Evolutionary conservation across 2,113 vertebrate species (phyloP), one percentile per base, ranked within the genome.

Genomic region (Poecilia latipinna): DNA sequence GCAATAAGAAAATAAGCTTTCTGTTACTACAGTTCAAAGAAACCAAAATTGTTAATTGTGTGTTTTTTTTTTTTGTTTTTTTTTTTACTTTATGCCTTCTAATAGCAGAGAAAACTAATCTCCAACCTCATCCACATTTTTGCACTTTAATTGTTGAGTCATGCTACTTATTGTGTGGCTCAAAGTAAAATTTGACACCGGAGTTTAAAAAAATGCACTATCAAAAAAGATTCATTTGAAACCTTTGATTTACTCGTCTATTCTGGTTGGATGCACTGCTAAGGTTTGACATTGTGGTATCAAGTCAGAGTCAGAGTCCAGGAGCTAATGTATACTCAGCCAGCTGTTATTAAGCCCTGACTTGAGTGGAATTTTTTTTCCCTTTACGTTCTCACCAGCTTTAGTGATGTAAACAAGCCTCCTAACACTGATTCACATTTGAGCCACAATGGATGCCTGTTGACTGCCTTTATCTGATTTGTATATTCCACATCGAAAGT

Each of bases 391-490:
- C 33, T 74, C 28, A 24, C 61, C 63, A 61, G 32, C 68, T 60
- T 37, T 48, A 26, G 35, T 48, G n/a, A 72, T 76, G 75, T 39
- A 82, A 75, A 75, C 74, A 29, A 74, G 44, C 13, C 48, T 79
- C 61, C 24, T 35, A 63, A 60, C 68, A 70, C 70, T 66, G 42
- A 77, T 72, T 85, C 35, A 70, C 1, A 72, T 61, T 64, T 28
- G 66, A 85, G 37, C 35, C 2, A 32, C 61, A 74, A 65, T 48
- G 44, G 63, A 61, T 17, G 80, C 48, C 72, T 69, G 61, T 85
- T 88, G 70, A 86, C 79, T 74, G 84, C 79, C 57, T 74, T 2
- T 42, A 60, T 84, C 78, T 86, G 72, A 86, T 84, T 88, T 89
- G 80, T 89, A 80, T 86, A 77, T 87, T 88, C 77, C 61, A 81